Evolutionary conservation across 2,113 vertebrate species (phyloP).

Genomic region (Dunckerocampus dactyliophorus): DNA sequence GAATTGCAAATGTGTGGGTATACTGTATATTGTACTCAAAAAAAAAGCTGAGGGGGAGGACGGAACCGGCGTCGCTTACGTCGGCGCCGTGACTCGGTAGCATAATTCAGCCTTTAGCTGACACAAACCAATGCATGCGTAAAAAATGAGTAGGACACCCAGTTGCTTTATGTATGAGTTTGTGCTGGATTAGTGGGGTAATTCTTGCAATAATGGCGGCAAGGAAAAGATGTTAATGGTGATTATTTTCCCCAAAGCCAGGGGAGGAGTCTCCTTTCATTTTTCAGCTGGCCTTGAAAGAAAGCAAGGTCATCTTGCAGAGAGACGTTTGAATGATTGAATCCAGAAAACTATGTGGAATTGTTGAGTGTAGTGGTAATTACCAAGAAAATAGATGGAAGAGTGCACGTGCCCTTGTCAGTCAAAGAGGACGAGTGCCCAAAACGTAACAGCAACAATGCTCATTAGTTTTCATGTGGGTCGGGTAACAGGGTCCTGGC

Average conservation of each 20-base stretch:
- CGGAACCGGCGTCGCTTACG: too few species aligned
- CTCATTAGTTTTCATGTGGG: conserved; percentile 26
- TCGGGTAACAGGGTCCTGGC: background rate
- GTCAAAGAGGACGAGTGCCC: conserved; percentile 32
- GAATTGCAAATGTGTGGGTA: too few species aligned
- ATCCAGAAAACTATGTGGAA: background rate
- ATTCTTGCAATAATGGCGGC: background rate
- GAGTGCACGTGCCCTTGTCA: conserved; percentile 56
- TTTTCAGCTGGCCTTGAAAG: conserved; percentile 52
- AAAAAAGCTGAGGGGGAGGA: too few species aligned
- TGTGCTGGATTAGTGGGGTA: background rate
- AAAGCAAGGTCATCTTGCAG: conserved; percentile 35
- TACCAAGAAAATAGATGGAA: conserved; percentile 16
- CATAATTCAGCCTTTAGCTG: too few species aligned
- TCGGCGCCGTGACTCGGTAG: too few species aligned
- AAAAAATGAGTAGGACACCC: too few species aligned
- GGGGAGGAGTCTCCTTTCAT: conserved; percentile 43
- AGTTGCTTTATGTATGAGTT: background rate
- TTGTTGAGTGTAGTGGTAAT: background rate
- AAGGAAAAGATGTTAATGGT: background rate
- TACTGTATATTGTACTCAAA: too few species aligned
- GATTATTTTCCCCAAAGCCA: conserved; percentile 7
- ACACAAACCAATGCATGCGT: too few species aligned
- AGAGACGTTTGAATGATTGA: conserved; percentile 27
- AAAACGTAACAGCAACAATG: conserved; percentile 5